Evolutionary conservation across 2,888 invertebrate species (phyloP).

Genomic region (Lissonota sp.): DNA sequence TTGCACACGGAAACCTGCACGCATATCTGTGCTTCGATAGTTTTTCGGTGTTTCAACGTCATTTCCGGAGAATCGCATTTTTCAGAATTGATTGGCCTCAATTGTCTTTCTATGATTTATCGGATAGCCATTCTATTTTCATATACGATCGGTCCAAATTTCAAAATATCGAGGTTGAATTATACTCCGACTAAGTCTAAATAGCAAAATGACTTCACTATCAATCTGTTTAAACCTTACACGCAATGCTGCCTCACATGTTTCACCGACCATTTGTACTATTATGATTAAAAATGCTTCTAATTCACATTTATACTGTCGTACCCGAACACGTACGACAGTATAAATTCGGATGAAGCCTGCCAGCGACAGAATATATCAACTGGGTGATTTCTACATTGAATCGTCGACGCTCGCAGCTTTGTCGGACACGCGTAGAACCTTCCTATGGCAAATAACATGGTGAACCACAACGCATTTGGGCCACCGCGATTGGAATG

Average conservation of each 20-base stretch:
- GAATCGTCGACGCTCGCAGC: conserved; percentile 54
- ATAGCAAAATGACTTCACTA: too few relatives aligned
- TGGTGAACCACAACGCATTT: conserved; percentile 66
- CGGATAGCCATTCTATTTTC: not conserved
- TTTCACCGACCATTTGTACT: too few relatives aligned
- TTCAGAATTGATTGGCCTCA: conserved; percentile 27
- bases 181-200: not conserved
- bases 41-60: conserved; percentile 71
- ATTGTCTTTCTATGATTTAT: conserved; percentile 24
- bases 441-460: conserved; percentile 64
- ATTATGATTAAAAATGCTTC: too few relatives aligned
- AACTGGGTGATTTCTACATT: conserved; percentile 49
- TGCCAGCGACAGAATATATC: conserved; percentile 34
- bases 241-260: too few relatives aligned
- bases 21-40: conserved; percentile 69
- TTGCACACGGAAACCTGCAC: conserved; percentile 70
- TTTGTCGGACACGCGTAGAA: conserved; percentile 39
- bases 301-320: too few relatives aligned
- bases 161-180: not conserved
- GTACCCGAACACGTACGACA: not conserved
- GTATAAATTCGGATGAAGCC: conserved; percentile 13
- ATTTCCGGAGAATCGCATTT: conserved; percentile 62
- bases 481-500: conserved; percentile 72
- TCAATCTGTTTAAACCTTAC: too few relatives aligned
- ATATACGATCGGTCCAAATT: conserved; percentile 8